These are phyloP conservation scores for Muricea muricata DNA, from an alignment of 92 coral and sea anemone genomes.

Conservation along the genomic window DNA sequence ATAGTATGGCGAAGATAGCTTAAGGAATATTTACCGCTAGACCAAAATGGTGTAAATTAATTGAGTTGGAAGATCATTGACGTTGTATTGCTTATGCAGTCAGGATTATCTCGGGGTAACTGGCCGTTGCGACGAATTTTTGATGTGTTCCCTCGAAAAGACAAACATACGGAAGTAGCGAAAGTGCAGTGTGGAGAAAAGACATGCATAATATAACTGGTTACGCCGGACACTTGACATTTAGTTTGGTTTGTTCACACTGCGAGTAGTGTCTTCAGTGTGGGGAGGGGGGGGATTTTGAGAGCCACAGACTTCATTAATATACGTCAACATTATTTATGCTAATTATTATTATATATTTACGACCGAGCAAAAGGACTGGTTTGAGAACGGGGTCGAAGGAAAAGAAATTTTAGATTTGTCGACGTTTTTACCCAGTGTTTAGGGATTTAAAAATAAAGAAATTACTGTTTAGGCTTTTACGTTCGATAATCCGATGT, in stretches of 20 bases:
- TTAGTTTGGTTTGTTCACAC: not conserved
- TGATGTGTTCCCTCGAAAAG: constrained; percentile 49
- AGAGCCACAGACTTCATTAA: too few relatives aligned
- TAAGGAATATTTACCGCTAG: not conserved
- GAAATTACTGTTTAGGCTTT: too few relatives aligned
- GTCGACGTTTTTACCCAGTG: too few relatives aligned
- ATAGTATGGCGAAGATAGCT: constrained; percentile 46
- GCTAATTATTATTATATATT: too few relatives aligned
- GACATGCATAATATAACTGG: constrained; percentile 45
- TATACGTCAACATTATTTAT: too few relatives aligned
- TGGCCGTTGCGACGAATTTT: constrained; percentile 54
- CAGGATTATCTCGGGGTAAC: constrained; percentile 40
- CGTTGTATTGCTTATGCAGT: constrained; percentile 48
- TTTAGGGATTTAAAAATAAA: too few relatives aligned
- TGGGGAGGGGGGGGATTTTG: constrained; percentile 67
- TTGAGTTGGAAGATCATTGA: constrained; percentile 18
- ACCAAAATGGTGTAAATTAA: constrained; percentile 37
- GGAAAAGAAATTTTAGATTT: too few relatives aligned
- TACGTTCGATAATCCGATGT: too few relatives aligned
- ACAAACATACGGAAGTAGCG: constrained; percentile 53
- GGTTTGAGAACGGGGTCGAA: too few relatives aligned
- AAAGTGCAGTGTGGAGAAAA: too few relatives aligned
- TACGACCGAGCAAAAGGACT: too few relatives aligned
- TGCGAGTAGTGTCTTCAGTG: not conserved
- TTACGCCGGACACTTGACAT: constrained; percentile 5